Conservation (phyloP, 1,140 invertebrate genomes). For the Drosophila micromelanica region DNA sequence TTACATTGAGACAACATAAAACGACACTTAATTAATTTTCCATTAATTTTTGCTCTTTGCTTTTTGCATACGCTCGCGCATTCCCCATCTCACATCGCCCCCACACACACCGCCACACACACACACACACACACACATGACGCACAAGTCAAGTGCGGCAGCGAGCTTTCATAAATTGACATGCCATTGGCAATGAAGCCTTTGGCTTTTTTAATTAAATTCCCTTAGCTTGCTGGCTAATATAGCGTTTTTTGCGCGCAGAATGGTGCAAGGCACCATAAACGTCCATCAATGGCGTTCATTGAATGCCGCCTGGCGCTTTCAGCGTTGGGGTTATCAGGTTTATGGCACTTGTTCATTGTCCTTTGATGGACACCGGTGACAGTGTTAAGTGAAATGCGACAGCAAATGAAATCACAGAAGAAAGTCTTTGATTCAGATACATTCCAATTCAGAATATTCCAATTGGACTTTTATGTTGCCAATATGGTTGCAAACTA, state of each 20-base stretch:
- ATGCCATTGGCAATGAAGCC: constrained; percentile 36
- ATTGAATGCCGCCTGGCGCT: neutral
- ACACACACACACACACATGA: constrained; percentile 11
- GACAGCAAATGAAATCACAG: constrained; percentile 58
- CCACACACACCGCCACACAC: no score
- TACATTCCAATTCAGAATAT: neutral
- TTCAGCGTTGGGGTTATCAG: no score
- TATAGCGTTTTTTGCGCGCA: constrained; percentile 17
- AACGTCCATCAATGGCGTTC: constrained; percentile 13
- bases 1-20: constrained; percentile 82
- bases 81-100: neutral
- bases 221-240: constrained; percentile 39
- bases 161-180: constrained; percentile 36
- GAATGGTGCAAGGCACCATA: constrained; percentile 1
- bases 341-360: no score
- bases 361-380: constrained; percentile 13
- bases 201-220: constrained; percentile 54
- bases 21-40: constrained; percentile 80
- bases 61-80: constrained; percentile 8
- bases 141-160: constrained; percentile 19
- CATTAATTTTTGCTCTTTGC: constrained; percentile 71
- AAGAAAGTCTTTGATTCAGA: constrained; percentile 9
- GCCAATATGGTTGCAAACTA: neutral
- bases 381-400: constrained; percentile 51
- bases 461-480: neutral